These are phyloP conservation scores for Pegoplata infirma DNA, from an alignment of 2,888 invertebrate genomes.

Conservation along the genomic window DNA sequence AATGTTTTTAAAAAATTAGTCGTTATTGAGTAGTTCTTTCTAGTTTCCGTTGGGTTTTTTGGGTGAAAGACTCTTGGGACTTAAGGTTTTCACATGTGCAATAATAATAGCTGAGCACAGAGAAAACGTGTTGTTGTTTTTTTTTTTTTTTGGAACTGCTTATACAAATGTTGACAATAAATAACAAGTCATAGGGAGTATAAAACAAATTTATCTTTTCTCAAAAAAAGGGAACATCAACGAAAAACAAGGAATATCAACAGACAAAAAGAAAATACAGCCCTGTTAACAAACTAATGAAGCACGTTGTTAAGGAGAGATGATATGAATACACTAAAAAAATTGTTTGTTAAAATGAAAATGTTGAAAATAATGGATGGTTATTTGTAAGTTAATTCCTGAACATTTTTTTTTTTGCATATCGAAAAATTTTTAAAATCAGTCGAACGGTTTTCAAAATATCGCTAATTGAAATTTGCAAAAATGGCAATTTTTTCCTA, in stretches of 20 bases:
- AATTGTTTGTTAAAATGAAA: too few relatives aligned
- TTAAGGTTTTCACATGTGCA: slow-evolving; percentile 39
- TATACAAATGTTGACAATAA: slow-evolving; percentile 48
- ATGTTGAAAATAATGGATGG: neutral
- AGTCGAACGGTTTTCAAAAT: too few relatives aligned
- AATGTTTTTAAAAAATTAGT: slow-evolving; percentile 42
- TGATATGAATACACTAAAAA: slow-evolving; percentile 25
- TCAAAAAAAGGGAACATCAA: neutral
- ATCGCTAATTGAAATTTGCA: too few relatives aligned
- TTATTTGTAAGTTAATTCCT: too few relatives aligned
- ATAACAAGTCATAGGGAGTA: slow-evolving; percentile 39
- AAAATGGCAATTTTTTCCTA: too few relatives aligned
- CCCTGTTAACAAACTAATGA: slow-evolving; percentile 56
- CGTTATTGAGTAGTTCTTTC: slow-evolving; percentile 23
- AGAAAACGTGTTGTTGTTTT: slow-evolving; percentile 23
- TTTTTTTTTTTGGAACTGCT: neutral
- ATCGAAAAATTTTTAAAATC: too few relatives aligned
- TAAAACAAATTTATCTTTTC: slow-evolving; percentile 27
- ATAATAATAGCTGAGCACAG: neutral
- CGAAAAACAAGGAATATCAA: neutral
- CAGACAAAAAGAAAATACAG: slow-evolving; percentile 1
- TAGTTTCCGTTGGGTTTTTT: too few relatives aligned
- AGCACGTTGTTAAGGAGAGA: slow-evolving; percentile 25
- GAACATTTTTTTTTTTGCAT: too few relatives aligned
- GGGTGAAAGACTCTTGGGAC: slow-evolving; percentile 23